phyloP scores from a whole-genome alignment of 2,113 vertebrate species.

The Neopipo cinnamomea region DNA sequence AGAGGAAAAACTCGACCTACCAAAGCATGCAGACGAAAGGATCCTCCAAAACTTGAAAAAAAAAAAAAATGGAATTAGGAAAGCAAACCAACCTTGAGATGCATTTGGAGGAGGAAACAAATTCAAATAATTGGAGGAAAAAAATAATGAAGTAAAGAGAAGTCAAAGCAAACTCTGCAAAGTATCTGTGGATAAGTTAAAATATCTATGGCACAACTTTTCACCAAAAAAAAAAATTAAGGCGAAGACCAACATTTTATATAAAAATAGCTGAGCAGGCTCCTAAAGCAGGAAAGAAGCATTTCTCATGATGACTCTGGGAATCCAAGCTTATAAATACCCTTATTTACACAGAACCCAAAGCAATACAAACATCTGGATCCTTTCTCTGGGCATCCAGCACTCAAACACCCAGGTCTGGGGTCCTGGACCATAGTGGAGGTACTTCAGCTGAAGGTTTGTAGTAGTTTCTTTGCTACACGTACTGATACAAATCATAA shows the following conservation, averaged over 20 bases:
- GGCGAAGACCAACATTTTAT: constrained; percentile 53
- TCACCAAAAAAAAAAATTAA: constrained; percentile 58
- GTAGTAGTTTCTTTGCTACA: constrained; percentile 60
- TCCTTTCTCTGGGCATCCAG: neutral
- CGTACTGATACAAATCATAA: constrained; percentile 17
- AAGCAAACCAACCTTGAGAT: neutral
- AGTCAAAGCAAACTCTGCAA: constrained; percentile 25
- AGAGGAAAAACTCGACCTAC: constrained; percentile 27
- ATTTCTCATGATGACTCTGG: constrained; percentile 48
- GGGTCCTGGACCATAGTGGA: constrained; percentile 29
- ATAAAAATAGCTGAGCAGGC: constrained; percentile 66
- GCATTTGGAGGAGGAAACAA: neutral
- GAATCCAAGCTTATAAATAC: constrained; percentile 68
- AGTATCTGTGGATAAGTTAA: constrained; percentile 39
- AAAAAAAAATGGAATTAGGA: neutral
- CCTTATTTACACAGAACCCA: constrained; percentile 57
- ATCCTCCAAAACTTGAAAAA: neutral
- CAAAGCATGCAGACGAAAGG: constrained; percentile 29
- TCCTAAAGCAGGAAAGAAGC: constrained; percentile 61
- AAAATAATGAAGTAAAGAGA: neutral
- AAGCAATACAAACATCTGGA: constrained; percentile 10
- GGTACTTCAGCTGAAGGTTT: constrained; percentile 58
- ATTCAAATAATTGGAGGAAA: neutral
- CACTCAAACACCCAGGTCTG: neutral
- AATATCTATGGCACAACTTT: constrained; percentile 49